These are phyloP conservation scores for Oxyscelio sp. DNA, from an alignment of 2,888 invertebrate genomes.

Conservation along the genomic window DNA sequence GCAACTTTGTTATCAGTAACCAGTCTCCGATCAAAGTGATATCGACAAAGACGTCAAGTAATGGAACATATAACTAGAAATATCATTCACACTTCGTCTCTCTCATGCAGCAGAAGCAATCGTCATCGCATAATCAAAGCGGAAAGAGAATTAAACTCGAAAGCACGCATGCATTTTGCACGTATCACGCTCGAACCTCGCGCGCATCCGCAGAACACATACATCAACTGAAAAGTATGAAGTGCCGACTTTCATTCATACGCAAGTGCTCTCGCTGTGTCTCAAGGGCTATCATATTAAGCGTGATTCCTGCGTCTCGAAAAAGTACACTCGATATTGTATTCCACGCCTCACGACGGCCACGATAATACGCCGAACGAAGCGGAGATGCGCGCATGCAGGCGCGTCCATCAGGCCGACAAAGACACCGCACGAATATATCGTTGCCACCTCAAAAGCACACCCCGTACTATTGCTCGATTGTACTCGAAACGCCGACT, in stretches of 20 bases:
- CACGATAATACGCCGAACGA: constrained; percentile 9
- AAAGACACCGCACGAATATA: too few species aligned
- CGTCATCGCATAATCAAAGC: constrained; percentile 18
- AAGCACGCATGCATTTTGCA: neutral
- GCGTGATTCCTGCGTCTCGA: constrained; percentile 54
- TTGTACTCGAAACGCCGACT: constrained; percentile 1
- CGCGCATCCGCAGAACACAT: neutral
- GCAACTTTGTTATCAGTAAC: too few species aligned
- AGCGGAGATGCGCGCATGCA: constrained; percentile 11
- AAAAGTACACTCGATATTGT: constrained; percentile 63
- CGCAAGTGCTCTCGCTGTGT: constrained; percentile 39
- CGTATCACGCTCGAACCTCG: neutral
- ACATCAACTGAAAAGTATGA: constrained; percentile 24
- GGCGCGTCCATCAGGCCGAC: too few species aligned
- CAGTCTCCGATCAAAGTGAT: too few species aligned
- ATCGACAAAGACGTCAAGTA: neutral
- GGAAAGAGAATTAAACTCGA: constrained; percentile 13
- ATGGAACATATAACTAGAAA: constrained; percentile 8
- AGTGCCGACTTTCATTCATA: constrained; percentile 46
- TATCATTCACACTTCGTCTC: neutral
- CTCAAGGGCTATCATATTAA: constrained; percentile 60
- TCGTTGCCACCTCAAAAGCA: constrained; percentile 3
- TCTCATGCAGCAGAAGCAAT: constrained; percentile 14
- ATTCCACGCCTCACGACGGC: constrained; percentile 24
- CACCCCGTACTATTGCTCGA: neutral